Conservation (phyloP, 1,140 invertebrate genomes). For the Zaprionus africanus region DNA sequence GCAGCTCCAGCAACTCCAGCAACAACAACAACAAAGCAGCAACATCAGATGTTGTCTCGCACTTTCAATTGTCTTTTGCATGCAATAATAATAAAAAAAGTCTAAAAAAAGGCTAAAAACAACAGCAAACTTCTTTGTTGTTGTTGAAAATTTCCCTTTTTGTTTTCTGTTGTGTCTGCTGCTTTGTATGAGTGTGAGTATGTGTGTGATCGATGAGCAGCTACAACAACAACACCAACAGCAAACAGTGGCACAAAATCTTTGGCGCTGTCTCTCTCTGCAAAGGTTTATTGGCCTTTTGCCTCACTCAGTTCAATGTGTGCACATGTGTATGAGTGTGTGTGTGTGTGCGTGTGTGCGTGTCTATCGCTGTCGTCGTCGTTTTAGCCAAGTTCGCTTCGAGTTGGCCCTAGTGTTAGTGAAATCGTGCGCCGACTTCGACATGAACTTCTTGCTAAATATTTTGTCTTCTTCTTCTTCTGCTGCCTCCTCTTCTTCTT, state of each 20-base stretch:
- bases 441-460: slow-evolving; percentile 70
- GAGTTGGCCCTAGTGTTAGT: slow-evolving; percentile 65
- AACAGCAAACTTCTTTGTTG: slow-evolving; percentile 26
- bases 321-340: slow-evolving; percentile 12
- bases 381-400: slow-evolving; percentile 69
- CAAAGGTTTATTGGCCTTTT: slow-evolving; percentile 81
- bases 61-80: slow-evolving; percentile 71
- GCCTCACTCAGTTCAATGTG: slow-evolving; percentile 48
- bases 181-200: slow-evolving; percentile 14
- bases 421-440: slow-evolving; percentile 62
- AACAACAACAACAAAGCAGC: slow-evolving; percentile 25
- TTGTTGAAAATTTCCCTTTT: slow-evolving; percentile 68
- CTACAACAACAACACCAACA: slow-evolving; percentile 39
- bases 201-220: slow-evolving; percentile 73
- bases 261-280: slow-evolving; percentile 50
- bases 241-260: slow-evolving; percentile 29
- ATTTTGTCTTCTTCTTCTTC: slow-evolving; percentile 56
- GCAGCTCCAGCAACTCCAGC: slow-evolving; percentile 29
- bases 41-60: slow-evolving; percentile 36
- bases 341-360: slow-evolving; percentile 21
- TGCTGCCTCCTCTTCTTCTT: slow-evolving; percentile 1
- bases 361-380: slow-evolving; percentile 53
- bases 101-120: slow-evolving; percentile 1
- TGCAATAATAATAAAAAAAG: slow-evolving; percentile 20
- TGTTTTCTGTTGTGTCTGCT: slow-evolving; percentile 39